phyloP scores from a whole-genome alignment of 2,888 invertebrate species.

The Mayetiola destructor region DNA sequence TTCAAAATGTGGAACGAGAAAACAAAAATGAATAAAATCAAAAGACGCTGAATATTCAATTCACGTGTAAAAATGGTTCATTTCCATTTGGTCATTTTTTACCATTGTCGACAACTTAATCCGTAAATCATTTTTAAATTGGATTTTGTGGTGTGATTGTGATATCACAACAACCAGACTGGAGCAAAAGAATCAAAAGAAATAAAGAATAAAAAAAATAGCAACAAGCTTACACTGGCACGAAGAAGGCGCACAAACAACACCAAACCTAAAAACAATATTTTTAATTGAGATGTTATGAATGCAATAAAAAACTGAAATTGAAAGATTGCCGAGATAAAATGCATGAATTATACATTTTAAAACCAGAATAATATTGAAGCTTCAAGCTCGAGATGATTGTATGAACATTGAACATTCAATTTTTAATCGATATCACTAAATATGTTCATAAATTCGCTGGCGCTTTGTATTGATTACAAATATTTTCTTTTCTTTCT shows the following conservation, averaged over 20 bases:
- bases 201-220: not conserved
- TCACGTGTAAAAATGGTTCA: not conserved
- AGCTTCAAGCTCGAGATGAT: too few species aligned
- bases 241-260: too few species aligned
- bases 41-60: not conserved
- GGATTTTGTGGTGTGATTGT: slow-evolving; percentile 1
- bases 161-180: not conserved
- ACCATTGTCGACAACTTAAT: not conserved
- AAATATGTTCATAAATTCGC: not conserved
- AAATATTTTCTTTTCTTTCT: too few species aligned
- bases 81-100: slow-evolving; percentile 5
- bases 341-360: slow-evolving; percentile 5
- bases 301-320: slow-evolving; percentile 5
- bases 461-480: slow-evolving; percentile 5
- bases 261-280: not conserved
- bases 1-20: not conserved
- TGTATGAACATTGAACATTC: too few species aligned
- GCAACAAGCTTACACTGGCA: too few species aligned
- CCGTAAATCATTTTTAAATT: slow-evolving; percentile 6
- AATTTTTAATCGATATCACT: too few species aligned
- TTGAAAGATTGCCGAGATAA: slow-evolving; percentile 9
- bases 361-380: too few species aligned
- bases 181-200: not conserved
- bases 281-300: slow-evolving; percentile 13
- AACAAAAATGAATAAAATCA: slow-evolving; percentile 1